Conservation (phyloP, 2,888 invertebrate species). For the Melolontha melolontha region DNA sequence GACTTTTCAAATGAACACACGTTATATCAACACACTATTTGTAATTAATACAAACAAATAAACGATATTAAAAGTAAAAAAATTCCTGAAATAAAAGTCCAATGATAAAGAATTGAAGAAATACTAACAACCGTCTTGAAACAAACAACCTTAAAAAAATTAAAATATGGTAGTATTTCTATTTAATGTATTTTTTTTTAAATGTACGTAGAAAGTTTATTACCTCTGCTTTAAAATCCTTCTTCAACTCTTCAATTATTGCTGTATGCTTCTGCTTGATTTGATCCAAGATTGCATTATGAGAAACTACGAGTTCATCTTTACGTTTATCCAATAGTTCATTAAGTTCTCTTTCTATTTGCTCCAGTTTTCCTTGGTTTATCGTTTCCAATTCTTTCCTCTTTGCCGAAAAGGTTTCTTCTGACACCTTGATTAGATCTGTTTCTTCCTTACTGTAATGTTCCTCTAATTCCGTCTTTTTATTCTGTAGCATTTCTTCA, state of each 20-base stretch:
- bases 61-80: too few species aligned
- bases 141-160: too few species aligned
- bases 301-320: slow-evolving; percentile 68
- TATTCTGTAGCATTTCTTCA: slow-evolving; percentile 66
- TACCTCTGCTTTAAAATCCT: slow-evolving; percentile 76
- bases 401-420: slow-evolving; percentile 58
- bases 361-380: slow-evolving; percentile 67
- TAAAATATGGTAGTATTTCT: too few species aligned
- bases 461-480: slow-evolving; percentile 62
- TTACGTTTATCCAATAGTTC: slow-evolving; percentile 64
- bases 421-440: slow-evolving; percentile 61
- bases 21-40: too few species aligned
- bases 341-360: slow-evolving; percentile 69
- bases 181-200: too few species aligned
- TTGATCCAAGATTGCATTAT: slow-evolving; percentile 69
- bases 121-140: too few species aligned
- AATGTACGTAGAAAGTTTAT: background rate
- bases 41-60: too few species aligned
- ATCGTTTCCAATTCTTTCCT: slow-evolving; percentile 66
- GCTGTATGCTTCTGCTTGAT: slow-evolving; percentile 71
- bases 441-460: slow-evolving; percentile 56
- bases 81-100: too few species aligned
- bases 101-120: too few species aligned
- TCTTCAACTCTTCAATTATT: slow-evolving; percentile 72
- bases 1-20: too few species aligned